A percentile compares a stretch with the other conserved stretches of the same genome.
Conservation (phyloP, 1,140 invertebrate species). For the Lysiphlebus fabarum region DNA sequence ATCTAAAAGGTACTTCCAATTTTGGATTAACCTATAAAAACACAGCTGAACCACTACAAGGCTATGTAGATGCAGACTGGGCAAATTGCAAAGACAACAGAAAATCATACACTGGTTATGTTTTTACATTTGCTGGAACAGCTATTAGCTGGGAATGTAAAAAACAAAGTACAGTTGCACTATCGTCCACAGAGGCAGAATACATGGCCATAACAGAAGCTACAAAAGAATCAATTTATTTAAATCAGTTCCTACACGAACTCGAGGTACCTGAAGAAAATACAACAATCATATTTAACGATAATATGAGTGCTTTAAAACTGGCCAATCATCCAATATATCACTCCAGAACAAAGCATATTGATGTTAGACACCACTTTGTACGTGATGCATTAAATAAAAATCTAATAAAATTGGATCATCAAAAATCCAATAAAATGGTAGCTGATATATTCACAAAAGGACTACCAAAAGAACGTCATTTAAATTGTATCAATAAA, state of each 20-base stretch:
- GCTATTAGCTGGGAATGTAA: neutral
- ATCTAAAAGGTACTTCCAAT: constrained; percentile 34
- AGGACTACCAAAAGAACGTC: too few species aligned
- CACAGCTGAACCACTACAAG: constrained; percentile 13
- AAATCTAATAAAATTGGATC: too few species aligned
- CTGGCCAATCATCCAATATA: too few species aligned
- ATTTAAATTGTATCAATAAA: too few species aligned
- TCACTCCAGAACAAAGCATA: too few species aligned
- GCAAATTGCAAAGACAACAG: constrained; percentile 17
- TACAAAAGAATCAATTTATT: constrained; percentile 38
- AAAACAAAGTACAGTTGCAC: constrained; percentile 2
- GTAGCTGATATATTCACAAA: too few species aligned
- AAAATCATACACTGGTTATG: neutral
- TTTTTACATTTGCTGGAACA: neutral
- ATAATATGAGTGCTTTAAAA: too few species aligned
- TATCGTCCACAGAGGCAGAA: constrained; percentile 45
- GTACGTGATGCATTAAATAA: too few species aligned
- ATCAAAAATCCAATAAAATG: too few species aligned
- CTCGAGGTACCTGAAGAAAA: neutral
- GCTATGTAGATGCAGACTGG: constrained; percentile 34
- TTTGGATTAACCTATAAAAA: constrained; percentile 23
- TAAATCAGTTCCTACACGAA: constrained; percentile 31
- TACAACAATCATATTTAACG: too few species aligned
- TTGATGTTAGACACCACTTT: too few species aligned
- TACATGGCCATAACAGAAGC: constrained; percentile 41